Conservation (phyloP, 2,797 vertebrate genomes). For the Sebastolobus alascanus region DNA sequence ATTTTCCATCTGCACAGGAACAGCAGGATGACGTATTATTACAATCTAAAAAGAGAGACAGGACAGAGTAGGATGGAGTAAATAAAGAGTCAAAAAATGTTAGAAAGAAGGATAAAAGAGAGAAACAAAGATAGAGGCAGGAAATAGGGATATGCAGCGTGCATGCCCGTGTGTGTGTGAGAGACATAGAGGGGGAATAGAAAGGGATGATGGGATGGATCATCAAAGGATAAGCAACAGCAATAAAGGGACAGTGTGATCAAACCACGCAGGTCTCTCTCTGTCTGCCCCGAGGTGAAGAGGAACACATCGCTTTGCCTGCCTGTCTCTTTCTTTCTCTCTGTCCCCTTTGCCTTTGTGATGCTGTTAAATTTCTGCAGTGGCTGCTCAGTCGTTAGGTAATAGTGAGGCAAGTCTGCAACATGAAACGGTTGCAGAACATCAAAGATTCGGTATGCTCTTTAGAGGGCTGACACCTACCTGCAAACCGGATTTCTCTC, state of each 20-base stretch:
- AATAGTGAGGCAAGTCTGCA: conserved; percentile 46
- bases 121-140: conserved; percentile 51
- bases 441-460: conserved; percentile 53
- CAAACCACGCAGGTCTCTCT: conserved; percentile 60
- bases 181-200: conserved; percentile 14
- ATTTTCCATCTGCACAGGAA: conserved; percentile 20
- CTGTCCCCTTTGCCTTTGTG: conserved; percentile 49
- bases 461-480: conserved; percentile 34
- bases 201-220: conserved; percentile 61
- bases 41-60: background rate
- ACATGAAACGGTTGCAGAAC: conserved; percentile 57
- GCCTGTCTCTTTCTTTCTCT: conserved; percentile 6
- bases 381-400: conserved; percentile 33
- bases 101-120: conserved; percentile 51
- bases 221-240: conserved; percentile 70
- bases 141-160: conserved; percentile 23
- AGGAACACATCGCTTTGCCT: conserved; percentile 49
- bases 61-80: background rate
- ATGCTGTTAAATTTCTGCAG: conserved; percentile 52
- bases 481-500: conserved; percentile 12
- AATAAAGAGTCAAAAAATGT: conserved; percentile 11
- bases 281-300: conserved; percentile 43
- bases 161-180: conserved; percentile 15
- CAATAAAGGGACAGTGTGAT: conserved; percentile 67
- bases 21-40: background rate